These are phyloP conservation scores for Brachypalpus laphriformis DNA, from an alignment of 2,888 invertebrate species.

Conservation along the genomic window DNA sequence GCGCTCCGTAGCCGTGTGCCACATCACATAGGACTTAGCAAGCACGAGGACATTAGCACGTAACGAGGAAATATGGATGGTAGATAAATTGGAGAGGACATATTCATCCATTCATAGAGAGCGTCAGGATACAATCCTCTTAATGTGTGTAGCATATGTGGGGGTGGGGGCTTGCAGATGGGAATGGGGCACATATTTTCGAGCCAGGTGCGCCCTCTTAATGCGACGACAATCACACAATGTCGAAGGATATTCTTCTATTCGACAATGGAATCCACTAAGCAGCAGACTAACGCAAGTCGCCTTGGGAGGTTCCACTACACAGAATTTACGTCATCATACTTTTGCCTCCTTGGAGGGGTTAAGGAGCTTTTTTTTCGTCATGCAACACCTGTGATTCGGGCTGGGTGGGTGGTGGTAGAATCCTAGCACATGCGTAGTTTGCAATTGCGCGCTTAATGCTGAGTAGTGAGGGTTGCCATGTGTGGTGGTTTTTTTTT, in stretches of 20 bases:
- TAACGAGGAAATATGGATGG: slow-evolving; percentile 72
- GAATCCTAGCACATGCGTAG: slow-evolving; percentile 34
- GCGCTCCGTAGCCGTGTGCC: slow-evolving; percentile 1
- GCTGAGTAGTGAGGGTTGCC: slow-evolving; percentile 23
- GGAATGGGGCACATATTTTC: background rate
- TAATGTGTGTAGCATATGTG: background rate
- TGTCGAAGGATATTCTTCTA: slow-evolving; percentile 49
- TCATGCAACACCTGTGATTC: slow-evolving; percentile 52
- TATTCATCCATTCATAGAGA: slow-evolving; percentile 61
- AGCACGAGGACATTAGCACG: slow-evolving; percentile 66
- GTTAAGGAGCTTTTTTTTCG: slow-evolving; percentile 43
- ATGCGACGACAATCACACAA: slow-evolving; percentile 62
- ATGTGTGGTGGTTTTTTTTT: background rate
- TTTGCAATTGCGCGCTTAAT: slow-evolving; percentile 32
- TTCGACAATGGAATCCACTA: slow-evolving; percentile 38
- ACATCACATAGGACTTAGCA: slow-evolving; percentile 59
- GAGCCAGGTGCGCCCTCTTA: slow-evolving; percentile 29
- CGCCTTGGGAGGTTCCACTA: slow-evolving; percentile 48
- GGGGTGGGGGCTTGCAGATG: background rate
- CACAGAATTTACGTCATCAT: slow-evolving; percentile 60
- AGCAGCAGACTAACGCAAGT: slow-evolving; percentile 64
- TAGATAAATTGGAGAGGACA: slow-evolving; percentile 68
- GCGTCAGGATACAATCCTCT: slow-evolving; percentile 3
- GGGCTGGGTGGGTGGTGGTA: background rate
- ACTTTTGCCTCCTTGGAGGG: slow-evolving; percentile 7